A percentile compares a stretch with the other conserved stretches of the same genome.
Conservation (phyloP, 2,888 invertebrate genomes). For the Meiosimyza decipiens region DNA sequence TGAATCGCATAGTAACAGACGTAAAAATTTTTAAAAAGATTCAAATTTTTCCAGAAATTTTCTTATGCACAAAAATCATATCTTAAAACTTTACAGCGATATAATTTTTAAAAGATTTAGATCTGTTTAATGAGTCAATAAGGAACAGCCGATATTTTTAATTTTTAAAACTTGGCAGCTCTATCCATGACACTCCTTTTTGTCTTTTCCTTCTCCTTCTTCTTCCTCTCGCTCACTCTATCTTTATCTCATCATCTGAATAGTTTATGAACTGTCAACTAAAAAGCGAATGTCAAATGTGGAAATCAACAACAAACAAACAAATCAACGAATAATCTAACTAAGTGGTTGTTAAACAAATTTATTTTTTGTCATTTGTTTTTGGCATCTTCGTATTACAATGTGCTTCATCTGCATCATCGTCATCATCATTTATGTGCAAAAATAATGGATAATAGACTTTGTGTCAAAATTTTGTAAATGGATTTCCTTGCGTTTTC, state of each 20-base stretch:
- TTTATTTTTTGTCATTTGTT: slow-evolving; percentile 42
- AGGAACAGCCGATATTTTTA: no score
- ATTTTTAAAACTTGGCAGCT: no score
- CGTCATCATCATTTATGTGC: no score
- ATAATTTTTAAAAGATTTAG: no score
- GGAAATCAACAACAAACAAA: slow-evolving; percentile 51
- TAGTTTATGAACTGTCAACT: slow-evolving; percentile 8
- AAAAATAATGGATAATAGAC: slow-evolving; percentile 46
- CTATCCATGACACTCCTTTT: background rate
- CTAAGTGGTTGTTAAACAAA: slow-evolving; percentile 62
- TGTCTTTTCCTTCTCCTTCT: background rate
- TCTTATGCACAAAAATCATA: no score
- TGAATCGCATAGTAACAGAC: no score
- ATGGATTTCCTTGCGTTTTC: background rate
- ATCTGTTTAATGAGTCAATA: no score
- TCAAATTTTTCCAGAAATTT: no score
- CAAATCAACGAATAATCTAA: slow-evolving; percentile 50
- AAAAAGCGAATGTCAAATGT: slow-evolving; percentile 3
- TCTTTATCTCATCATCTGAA: background rate
- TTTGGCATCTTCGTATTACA: slow-evolving; percentile 23
- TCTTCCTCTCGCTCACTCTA: background rate
- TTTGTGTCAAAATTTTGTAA: slow-evolving; percentile 38
- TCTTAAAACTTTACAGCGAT: no score
- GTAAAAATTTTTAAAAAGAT: no score
- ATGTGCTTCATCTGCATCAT: no score